Conservation (phyloP, 2,113 vertebrate species). For the Alligator mississippiensis region DNA sequence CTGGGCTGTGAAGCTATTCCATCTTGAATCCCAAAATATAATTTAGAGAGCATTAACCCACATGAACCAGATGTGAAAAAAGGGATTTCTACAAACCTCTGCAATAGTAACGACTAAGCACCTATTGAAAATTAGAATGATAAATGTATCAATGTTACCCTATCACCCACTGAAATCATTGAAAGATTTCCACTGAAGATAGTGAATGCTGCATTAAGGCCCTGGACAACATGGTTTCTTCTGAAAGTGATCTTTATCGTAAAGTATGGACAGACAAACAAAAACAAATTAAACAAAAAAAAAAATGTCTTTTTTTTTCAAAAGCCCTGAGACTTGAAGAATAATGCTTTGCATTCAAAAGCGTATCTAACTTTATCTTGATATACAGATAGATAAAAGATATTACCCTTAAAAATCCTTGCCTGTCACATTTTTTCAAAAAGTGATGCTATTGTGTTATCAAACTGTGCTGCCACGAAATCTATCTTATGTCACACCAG, state of each 20-base stretch:
- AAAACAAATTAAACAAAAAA: too few species aligned
- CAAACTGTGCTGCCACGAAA: not conserved
- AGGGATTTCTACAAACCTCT: not conserved
- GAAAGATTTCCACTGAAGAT: not conserved
- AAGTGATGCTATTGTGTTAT: not conserved
- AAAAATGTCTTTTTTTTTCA: not conserved
- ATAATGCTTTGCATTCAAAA: too few species aligned
- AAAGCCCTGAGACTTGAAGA: too few species aligned
- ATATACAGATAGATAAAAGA: too few species aligned
- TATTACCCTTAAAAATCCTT: too few species aligned
- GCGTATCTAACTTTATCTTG: too few species aligned
- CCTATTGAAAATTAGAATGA: not conserved
- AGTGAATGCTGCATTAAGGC: not conserved
- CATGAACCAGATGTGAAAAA: not conserved
- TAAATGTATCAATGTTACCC: not conserved
- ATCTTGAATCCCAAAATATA: not conserved
- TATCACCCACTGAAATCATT: not conserved
- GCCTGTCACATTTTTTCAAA: not conserved
- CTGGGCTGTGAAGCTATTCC: not conserved
- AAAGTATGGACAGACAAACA: too few species aligned
- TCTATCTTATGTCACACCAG: not conserved
- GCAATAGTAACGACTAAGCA: not conserved
- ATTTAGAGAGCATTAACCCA: not conserved
- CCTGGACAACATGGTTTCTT: not conserved
- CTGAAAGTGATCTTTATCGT: not conserved